Conservation (phyloP, 2,797 vertebrate species). For the Acrossocheilus fasciatus region DNA sequence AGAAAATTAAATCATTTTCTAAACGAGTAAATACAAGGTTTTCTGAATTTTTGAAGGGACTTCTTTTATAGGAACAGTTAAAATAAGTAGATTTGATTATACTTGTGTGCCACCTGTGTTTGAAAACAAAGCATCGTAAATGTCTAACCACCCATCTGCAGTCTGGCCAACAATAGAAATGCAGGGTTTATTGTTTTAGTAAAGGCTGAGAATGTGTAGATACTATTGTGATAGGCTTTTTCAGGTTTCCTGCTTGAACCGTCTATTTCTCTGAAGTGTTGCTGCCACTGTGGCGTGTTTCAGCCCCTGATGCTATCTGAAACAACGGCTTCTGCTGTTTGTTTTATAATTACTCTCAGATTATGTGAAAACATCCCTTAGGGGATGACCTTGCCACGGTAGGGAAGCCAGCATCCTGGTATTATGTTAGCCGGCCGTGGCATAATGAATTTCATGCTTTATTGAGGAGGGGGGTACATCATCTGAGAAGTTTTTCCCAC, state of each 20-base stretch:
- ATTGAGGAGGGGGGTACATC: constrained; percentile 52
- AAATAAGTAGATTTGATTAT: not conserved
- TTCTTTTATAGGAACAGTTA: not conserved
- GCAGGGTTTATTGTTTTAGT: constrained; percentile 50
- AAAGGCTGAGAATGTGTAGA: constrained; percentile 46
- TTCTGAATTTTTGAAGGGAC: not conserved
- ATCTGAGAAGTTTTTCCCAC: constrained; percentile 62
- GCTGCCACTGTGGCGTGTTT: constrained; percentile 38
- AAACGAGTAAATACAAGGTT: not conserved
- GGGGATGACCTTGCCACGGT: constrained; percentile 60
- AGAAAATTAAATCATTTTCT: not conserved
- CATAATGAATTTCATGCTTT: constrained; percentile 59
- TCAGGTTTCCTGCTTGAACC: constrained; percentile 55
- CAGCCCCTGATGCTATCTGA: constrained; percentile 54
- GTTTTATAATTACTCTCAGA: constrained; percentile 63
- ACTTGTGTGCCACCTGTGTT: constrained; percentile 17
- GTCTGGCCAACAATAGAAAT: constrained; percentile 47
- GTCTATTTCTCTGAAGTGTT: constrained; percentile 37
- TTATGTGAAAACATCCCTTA: constrained; percentile 63
- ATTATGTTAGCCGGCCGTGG: constrained; percentile 61
- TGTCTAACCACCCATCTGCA: constrained; percentile 14
- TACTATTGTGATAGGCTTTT: constrained; percentile 51
- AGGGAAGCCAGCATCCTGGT: constrained; percentile 66
- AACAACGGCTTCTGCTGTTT: constrained; percentile 60
- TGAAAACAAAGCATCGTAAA: constrained; percentile 44